A percentile compares a stretch with the other conserved stretches of the same genome.
Conservation (phyloP, 2,113 vertebrate genomes). For the Tychaedon coryphoeus region DNA sequence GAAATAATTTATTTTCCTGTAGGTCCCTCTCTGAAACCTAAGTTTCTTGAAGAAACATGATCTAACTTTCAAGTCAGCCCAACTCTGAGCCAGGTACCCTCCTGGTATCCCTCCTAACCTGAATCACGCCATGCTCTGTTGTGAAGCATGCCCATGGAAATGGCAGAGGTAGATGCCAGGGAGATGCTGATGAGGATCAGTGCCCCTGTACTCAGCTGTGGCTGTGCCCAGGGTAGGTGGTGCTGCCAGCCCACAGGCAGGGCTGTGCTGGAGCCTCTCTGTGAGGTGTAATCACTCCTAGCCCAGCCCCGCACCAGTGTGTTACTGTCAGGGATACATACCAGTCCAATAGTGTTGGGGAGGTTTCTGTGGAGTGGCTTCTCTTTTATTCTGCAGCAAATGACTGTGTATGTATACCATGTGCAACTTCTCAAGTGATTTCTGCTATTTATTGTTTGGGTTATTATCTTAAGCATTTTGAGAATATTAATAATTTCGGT, state of each 20-base stretch:
- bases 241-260: background rate
- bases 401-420: background rate
- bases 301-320: background rate
- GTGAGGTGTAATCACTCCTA: too few species aligned
- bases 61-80: background rate
- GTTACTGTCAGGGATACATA: background rate
- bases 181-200: background rate
- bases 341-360: accelerated
- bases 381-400: background rate
- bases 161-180: background rate
- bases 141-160: background rate
- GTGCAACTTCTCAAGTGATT: background rate
- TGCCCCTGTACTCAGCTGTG: background rate
- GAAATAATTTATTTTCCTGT: background rate
- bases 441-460: background rate
- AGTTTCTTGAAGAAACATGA: background rate
- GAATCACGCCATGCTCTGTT: background rate
- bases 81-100: background rate
- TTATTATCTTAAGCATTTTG: background rate
- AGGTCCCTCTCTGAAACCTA: background rate
- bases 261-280: background rate
- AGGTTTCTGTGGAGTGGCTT: background rate
- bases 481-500: background rate
- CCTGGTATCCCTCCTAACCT: background rate
- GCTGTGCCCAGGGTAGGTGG: background rate